Base-by-base conservation (phyloP, 2,888 invertebrate species). In the Callyntrura guangdongensis region DNA sequence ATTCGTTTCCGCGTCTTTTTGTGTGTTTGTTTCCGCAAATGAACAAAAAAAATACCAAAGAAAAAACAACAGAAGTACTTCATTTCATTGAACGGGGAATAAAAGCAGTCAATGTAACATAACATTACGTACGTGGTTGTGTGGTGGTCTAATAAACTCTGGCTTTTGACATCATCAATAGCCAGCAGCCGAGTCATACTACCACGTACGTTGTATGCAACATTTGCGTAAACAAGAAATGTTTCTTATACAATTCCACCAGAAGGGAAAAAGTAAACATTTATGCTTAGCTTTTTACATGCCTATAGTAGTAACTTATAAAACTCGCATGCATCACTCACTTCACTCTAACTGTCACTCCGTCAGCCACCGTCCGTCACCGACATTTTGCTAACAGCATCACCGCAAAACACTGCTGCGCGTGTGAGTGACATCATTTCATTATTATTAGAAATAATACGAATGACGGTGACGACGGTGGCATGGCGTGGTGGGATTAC, bases 341-440 rank as follows among this genome's bases (percentile, higher is more conserved):
- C 36, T 36, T 56, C 36, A 36, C 36, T 36, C 36, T 6, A 36
- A 36, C 36, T 36, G 36, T 36, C n/a, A 14, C 53, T n/a, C 53
- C 12, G 61, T 64, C 61, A n/a, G 22, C 8, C 61, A 64, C 20
- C 61, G 61, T 22, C 20, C 61, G 61, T 22, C 22, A 64, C 20
- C 36, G 36, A 36, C 36, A 36, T 36, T 36, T 36, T 22, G n/a
- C 56, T 17, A n/a, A n/a, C n/a, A 56, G n/a, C 17, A 22, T 64
- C 61, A 61, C 61, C 61, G 61, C 61, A 64, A 64, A 17, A 64
- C 9, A 64, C 6, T 22, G 61, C 22, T 64, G 61, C 61, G 56
- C 17, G 56, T 56, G 56, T 56, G 22, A 22, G 61, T 22, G 61
- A 64, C 61, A 64, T 64, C n/a, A 64, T 64, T 64, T 64, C 20